phyloP scores from a whole-genome alignment of 2,113 vertebrate genomes.

The Acinonyx jubatus region DNA sequence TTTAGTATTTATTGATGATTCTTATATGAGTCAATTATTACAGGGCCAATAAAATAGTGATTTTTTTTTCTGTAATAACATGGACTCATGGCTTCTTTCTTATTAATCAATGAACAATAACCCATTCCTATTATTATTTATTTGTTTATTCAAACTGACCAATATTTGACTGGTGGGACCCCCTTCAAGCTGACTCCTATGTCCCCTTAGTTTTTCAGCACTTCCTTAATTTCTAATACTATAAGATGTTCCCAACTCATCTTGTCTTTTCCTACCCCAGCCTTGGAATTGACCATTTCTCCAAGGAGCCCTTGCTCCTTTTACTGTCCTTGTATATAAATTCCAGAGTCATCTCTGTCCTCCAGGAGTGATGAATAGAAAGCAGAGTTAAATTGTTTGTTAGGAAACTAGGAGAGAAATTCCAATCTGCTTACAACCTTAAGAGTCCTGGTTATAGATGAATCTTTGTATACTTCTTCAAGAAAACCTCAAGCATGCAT shows the following conservation, averaged over 20 bases:
- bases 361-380: neutral
- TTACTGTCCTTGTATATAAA: neutral
- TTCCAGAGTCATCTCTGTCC: neutral
- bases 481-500: neutral
- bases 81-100: neutral
- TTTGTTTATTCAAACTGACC: neutral
- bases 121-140: neutral
- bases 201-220: neutral
- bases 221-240: neutral
- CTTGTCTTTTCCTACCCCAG: neutral
- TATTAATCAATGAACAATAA: neutral
- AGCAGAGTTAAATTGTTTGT: neutral
- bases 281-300: neutral
- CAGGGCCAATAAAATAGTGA: neutral
- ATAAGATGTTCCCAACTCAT: neutral
- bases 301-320: neutral
- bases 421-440: neutral
- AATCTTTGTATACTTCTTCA: slow-evolving; percentile 14
- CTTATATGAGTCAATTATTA: neutral
- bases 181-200: neutral
- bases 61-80: neutral
- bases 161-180: neutral
- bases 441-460: neutral
- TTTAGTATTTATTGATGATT: neutral
- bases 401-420: neutral